Conservation (phyloP, 2,888 invertebrate genomes). For the Campaea margaritaria region DNA sequence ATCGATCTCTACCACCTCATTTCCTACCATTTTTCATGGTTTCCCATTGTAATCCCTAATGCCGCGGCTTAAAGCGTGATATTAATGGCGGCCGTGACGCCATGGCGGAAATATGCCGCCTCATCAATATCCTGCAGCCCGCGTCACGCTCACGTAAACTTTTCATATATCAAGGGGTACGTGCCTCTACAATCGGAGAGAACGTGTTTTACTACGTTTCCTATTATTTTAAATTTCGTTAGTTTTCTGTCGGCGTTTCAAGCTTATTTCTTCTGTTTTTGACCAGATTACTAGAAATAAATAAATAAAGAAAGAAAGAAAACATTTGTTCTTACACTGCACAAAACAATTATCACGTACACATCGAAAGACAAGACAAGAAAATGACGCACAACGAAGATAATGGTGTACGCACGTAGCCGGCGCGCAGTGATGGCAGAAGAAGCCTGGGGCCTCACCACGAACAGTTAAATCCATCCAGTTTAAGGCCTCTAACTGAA, state of each 20-base stretch:
- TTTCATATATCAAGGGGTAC: conserved; percentile 28
- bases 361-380: too few relatives aligned
- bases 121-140: conserved; percentile 35
- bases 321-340: too few relatives aligned
- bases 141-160: conserved; percentile 24
- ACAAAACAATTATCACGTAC: too few relatives aligned
- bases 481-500: too few relatives aligned
- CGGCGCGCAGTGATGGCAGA: too few relatives aligned
- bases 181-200: conserved; percentile 4
- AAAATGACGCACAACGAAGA: too few relatives aligned
- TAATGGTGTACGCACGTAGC: too few relatives aligned
- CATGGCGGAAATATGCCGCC: conserved; percentile 28
- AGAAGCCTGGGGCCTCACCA: too few relatives aligned
- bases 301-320: too few relatives aligned
- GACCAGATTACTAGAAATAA: too few relatives aligned
- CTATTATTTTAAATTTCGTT: background rate
- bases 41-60: conserved; percentile 26
- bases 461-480: too few relatives aligned
- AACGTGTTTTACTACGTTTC: background rate
- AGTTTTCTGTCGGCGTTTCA: background rate
- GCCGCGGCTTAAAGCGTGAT: conserved; percentile 18
- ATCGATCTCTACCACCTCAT: conserved; percentile 23
- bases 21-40: conserved; percentile 31
- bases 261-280: too few relatives aligned
- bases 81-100: conserved; percentile 34